phyloP scores from a whole-genome alignment of 2,888 invertebrate species.

The Lycia hirtaria region DNA sequence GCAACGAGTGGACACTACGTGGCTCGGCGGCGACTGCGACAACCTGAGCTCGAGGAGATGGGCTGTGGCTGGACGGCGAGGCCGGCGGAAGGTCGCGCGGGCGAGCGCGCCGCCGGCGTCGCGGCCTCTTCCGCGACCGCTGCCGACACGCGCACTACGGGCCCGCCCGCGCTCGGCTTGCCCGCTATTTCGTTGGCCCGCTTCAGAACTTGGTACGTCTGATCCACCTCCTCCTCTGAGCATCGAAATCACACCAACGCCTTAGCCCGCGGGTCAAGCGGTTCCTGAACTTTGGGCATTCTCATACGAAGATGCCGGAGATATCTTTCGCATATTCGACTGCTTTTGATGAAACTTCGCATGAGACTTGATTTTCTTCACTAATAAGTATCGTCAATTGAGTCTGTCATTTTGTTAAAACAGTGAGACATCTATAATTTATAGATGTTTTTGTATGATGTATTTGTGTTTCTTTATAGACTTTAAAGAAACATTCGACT shows the following conservation, averaged over 20 bases:
- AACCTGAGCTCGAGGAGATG: conserved; percentile 90
- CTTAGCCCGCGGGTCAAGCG: conserved; percentile 33
- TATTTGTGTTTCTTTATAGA: too few species aligned
- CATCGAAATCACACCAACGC: conserved; percentile 72
- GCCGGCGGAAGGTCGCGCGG: conserved; percentile 78
- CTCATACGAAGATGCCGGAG: neutral
- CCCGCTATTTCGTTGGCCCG: conserved; percentile 94
- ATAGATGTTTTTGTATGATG: too few species aligned
- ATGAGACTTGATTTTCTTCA: too few species aligned
- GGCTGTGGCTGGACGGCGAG: conserved; percentile 88
- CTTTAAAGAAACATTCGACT: too few species aligned
- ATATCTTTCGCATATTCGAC: neutral
- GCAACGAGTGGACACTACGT: conserved; percentile 80
- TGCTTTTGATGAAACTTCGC: neutral
- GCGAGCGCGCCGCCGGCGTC: conserved; percentile 65
- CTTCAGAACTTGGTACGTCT: conserved; percentile 97
- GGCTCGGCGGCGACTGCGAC: conserved; percentile 73
- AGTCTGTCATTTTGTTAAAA: too few species aligned
- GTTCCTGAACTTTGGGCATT: neutral
- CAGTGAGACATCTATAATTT: too few species aligned
- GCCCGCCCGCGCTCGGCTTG: conserved; percentile 83
- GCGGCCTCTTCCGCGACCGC: conserved; percentile 73
- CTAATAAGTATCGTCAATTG: too few species aligned
- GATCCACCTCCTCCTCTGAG: conserved; percentile 92
- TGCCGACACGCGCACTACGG: conserved; percentile 24